Evolutionary conservation across 1,140 invertebrate species (phyloP).

Genomic region (Bradysia coprophila): DNA sequence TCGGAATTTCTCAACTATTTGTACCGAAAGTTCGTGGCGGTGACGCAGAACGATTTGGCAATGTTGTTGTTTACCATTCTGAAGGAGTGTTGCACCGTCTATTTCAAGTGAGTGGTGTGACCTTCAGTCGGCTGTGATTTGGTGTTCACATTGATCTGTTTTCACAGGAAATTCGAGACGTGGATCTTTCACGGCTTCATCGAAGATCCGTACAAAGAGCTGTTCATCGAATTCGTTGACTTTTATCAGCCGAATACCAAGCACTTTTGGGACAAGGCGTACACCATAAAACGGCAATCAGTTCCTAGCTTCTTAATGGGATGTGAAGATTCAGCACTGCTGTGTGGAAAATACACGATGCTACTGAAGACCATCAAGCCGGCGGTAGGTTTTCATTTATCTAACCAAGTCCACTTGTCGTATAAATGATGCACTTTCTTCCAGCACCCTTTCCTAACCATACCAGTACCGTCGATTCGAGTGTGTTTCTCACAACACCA

Average conservation of each 20-base stretch:
- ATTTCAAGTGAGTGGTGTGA: slow-evolving; percentile 11
- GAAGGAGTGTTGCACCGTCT: slow-evolving; percentile 13
- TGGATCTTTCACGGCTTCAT: slow-evolving; percentile 17
- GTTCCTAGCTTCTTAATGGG: slow-evolving; percentile 15
- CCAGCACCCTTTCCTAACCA: slow-evolving; percentile 14
- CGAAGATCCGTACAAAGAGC: slow-evolving; percentile 15
- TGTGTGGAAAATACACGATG: slow-evolving; percentile 21
- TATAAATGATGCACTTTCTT: slow-evolving; percentile 2
- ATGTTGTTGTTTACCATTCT: slow-evolving; percentile 14
- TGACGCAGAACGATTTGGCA: slow-evolving; percentile 10
- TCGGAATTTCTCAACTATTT: slow-evolving; percentile 13
- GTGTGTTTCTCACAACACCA: slow-evolving; percentile 14
- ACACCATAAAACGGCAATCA: slow-evolving; percentile 8
- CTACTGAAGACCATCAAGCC: slow-evolving; percentile 14
- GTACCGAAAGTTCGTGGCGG: slow-evolving; percentile 11
- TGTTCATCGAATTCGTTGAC: slow-evolving; percentile 12
- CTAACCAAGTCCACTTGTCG: neutral
- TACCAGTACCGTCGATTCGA: slow-evolving; percentile 10
- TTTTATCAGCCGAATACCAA: slow-evolving; percentile 12
- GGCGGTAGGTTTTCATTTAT: slow-evolving; percentile 8
- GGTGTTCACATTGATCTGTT: neutral
- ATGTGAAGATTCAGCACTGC: slow-evolving; percentile 14
- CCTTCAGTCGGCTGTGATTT: neutral
- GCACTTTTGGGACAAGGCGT: slow-evolving; percentile 18
- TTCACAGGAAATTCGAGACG: slow-evolving; percentile 9